Evolutionary conservation across 2,113 vertebrate genomes (phyloP).

Genomic region (Calyptommatus sinebrachiatus): DNA sequence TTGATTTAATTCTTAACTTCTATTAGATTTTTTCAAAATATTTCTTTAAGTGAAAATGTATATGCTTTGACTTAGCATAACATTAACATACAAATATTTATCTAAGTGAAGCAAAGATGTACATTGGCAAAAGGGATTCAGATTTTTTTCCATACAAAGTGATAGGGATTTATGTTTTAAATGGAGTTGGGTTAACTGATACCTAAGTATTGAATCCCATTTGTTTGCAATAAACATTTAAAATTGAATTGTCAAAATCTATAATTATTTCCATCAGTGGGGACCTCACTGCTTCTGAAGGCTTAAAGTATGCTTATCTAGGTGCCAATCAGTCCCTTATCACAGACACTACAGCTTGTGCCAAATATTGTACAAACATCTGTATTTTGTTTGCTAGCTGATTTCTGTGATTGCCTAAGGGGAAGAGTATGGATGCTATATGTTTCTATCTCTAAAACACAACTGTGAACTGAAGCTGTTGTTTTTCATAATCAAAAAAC

Average conservation of each 20-base stretch:
- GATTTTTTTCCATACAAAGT: conserved; percentile 6
- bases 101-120: neutral
- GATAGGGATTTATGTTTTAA: conserved; percentile 24
- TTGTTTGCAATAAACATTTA: conserved; percentile 17
- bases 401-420: accelerated
- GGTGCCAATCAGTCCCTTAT: conserved; percentile 29
- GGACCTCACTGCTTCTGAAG: conserved; percentile 15
- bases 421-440: neutral
- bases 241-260: conserved; percentile 36
- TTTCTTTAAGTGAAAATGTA: neutral
- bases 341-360: neutral
- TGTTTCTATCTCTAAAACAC: conserved; percentile 9
- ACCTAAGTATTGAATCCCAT: conserved; percentile 29
- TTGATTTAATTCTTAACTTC: neutral
- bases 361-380: neutral
- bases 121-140: neutral
- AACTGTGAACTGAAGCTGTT: conserved; percentile 8
- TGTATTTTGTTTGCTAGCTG: conserved; percentile 38
- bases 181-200: conserved; percentile 4
- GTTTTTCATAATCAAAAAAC: conserved; percentile 4
- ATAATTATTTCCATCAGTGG: conserved; percentile 35
- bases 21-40: neutral
- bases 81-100: neutral
- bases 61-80: neutral
- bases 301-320: conserved; percentile 14